Base-by-base conservation (phyloP, 2,113 vertebrate genomes). In the Tragelaphus buxtoni region DNA sequence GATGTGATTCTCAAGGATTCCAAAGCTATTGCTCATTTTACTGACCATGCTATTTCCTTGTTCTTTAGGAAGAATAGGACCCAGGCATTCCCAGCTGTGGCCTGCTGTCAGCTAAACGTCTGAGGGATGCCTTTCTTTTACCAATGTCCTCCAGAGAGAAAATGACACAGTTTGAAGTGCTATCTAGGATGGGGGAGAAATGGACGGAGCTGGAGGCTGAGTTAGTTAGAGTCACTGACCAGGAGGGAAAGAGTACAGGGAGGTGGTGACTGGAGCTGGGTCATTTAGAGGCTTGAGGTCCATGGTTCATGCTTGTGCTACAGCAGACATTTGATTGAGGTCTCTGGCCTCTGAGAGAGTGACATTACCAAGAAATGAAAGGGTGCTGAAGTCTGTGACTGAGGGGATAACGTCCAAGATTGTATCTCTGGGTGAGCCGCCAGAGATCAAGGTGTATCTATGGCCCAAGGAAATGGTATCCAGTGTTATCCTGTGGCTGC, bases 21-120 rank as follows among this genome's bases (percentile, higher is more conserved):
- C 89, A 77, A 84, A 94, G 26, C 35, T 35, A 24, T 88, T 93
- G 65, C 60, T 95, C 87, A 95, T 80, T 96, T 94, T 94, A 92
- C 65, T 92, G 88, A 35, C 89, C 39, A 42, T 91, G 16, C 39
- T 69, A 0, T 91, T 89, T 88, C 92, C 93, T 96, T 86, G 32
- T 18, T 69, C 26, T 86, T 74, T 47, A 58, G 79, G 61, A 91
- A 95, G 65, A 94, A 90, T 4, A 88, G 65, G 45, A 91, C 12
- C n/a, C 80, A 89, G 32, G 79, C 56, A 49, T 79, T 74, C 30
- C 47, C n/a, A 82, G 85, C 51, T 88, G 22, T 58, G 55, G 13
- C 42, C 65, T 80, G 47, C 76, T 65, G 4, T 92, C 47, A 92
- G 45, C 61, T 82, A 72, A 77, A 42, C 28, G 2, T 35, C 63